A percentile compares a stretch with the other conserved stretches of the same genome.
Evolutionary conservation across 2,888 invertebrate genomes (phyloP).

Genomic region (Agrilus mali): DNA sequence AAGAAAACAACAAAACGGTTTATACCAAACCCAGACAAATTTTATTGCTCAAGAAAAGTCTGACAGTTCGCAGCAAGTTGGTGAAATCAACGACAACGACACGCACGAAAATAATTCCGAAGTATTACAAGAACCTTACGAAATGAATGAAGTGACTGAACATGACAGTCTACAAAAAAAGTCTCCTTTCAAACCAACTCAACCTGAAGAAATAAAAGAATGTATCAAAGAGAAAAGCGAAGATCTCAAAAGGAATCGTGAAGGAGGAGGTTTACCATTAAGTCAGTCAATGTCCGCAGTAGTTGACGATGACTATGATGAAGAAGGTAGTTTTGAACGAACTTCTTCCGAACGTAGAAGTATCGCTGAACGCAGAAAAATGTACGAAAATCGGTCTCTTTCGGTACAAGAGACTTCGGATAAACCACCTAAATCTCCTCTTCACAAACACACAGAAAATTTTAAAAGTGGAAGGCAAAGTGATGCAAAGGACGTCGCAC

Average conservation of each 20-base stretch:
- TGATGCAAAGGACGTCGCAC: conserved; percentile 36
- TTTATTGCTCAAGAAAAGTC: no score
- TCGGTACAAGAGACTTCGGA: conserved; percentile 49
- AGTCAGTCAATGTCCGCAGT: neutral
- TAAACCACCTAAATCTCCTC: conserved; percentile 57
- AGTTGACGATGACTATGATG: conserved; percentile 24
- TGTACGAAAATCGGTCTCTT: conserved; percentile 64
- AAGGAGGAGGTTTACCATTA: conserved; percentile 47
- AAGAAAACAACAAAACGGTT: conserved; percentile 8
- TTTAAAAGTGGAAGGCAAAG: conserved; percentile 46
- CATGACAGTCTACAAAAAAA: neutral
- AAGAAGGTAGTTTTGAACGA: conserved; percentile 42
- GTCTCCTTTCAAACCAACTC: conserved; percentile 5
- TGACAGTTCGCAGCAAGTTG: no score
- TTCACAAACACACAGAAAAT: conserved; percentile 60
- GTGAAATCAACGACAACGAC: no score
- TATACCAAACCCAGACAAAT: no score
- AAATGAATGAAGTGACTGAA: conserved; percentile 1
- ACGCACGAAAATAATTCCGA: no score
- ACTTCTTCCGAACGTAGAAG: conserved; percentile 52
- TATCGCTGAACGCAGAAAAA: conserved; percentile 63
- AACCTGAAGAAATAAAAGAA: conserved; percentile 9
- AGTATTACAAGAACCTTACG: conserved; percentile 2
- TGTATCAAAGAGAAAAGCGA: neutral
- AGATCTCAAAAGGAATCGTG: conserved; percentile 24